A percentile compares a stretch with the other conserved stretches of the same genome.
These are phyloP conservation scores for Scaptomyza graminum DNA, from an alignment of 1,140 invertebrate species.

Conservation along the genomic window DNA sequence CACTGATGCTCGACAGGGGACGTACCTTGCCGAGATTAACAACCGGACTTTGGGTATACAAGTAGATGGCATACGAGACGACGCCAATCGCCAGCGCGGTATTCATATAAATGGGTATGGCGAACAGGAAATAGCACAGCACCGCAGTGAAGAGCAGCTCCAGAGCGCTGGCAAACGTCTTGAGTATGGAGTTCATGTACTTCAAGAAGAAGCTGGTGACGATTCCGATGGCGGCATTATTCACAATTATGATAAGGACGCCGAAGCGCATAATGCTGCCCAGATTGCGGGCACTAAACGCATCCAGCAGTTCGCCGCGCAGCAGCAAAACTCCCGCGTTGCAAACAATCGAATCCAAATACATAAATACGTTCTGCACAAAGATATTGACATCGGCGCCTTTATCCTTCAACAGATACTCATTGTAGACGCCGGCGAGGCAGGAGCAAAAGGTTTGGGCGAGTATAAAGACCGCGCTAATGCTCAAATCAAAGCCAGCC, in stretches of 20 bases:
- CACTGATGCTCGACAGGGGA: conserved; percentile 56
- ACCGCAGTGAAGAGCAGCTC: conserved; percentile 96
- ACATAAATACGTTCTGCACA: conserved; percentile 98
- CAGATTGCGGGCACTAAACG: conserved; percentile 86
- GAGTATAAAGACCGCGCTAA: conserved; percentile 90
- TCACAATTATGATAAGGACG: conserved; percentile 93
- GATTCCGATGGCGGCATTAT: conserved; percentile 96
- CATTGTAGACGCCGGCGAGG: conserved; percentile 97
- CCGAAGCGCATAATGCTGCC: conserved; percentile 86
- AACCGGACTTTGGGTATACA: conserved; percentile 96
- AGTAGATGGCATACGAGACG: conserved; percentile 91
- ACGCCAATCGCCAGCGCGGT: conserved; percentile 93
- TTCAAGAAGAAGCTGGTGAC: conserved; percentile 97
- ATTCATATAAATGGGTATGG: conserved; percentile 92
- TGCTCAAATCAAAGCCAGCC: conserved; percentile 86
- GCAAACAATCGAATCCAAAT: conserved; percentile 96
- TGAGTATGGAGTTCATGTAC: conserved; percentile 97
- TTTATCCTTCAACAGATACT: conserved; percentile 95
- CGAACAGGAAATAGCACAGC: conserved; percentile 94
- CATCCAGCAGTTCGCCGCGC: conserved; percentile 86
- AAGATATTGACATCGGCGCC: conserved; percentile 94
- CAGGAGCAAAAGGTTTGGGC: conserved; percentile 96
- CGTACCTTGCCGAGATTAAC: conserved; percentile 84
- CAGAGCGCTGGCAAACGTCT: conserved; percentile 97
- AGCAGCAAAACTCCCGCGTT: conserved; percentile 89